phyloP scores from a whole-genome alignment of 1,140 invertebrate species.

The Drosophila saltans region DNA sequence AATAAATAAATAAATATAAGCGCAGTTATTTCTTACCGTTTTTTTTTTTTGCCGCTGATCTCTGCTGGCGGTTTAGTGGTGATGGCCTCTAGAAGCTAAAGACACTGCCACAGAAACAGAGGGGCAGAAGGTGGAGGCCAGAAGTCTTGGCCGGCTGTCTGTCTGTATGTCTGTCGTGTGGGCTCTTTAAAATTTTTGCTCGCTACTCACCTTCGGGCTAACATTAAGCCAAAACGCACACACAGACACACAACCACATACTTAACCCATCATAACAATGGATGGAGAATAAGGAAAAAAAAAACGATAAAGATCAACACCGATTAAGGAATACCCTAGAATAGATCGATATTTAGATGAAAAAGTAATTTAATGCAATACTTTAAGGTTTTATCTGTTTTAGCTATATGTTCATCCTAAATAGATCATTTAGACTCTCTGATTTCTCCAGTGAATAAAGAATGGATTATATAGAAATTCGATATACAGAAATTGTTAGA shows the following conservation, averaged over 20 bases:
- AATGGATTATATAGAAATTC: too few relatives aligned
- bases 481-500: too few relatives aligned
- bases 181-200: conserved; percentile 48
- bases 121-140: conserved; percentile 40
- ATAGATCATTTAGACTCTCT: too few relatives aligned
- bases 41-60: conserved; percentile 25
- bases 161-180: conserved; percentile 12
- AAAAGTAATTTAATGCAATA: too few relatives aligned
- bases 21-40: conserved; percentile 68
- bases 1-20: conserved; percentile 48
- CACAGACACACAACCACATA: not conserved
- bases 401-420: too few relatives aligned
- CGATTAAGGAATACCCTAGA: not conserved
- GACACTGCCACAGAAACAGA: not conserved
- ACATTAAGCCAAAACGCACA: not conserved
- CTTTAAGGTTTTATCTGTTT: too few relatives aligned
- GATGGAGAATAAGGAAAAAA: not conserved
- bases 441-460: too few relatives aligned
- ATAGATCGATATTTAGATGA: too few relatives aligned
- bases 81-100: conserved; percentile 35
- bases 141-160: conserved; percentile 38
- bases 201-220: conserved; percentile 4
- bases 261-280: conserved; percentile 2
- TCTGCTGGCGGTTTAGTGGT: conserved; percentile 23
- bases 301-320: not conserved